Evolutionary conservation across 1,140 invertebrate species (phyloP).

Genomic region (Brachionus sp.): DNA sequence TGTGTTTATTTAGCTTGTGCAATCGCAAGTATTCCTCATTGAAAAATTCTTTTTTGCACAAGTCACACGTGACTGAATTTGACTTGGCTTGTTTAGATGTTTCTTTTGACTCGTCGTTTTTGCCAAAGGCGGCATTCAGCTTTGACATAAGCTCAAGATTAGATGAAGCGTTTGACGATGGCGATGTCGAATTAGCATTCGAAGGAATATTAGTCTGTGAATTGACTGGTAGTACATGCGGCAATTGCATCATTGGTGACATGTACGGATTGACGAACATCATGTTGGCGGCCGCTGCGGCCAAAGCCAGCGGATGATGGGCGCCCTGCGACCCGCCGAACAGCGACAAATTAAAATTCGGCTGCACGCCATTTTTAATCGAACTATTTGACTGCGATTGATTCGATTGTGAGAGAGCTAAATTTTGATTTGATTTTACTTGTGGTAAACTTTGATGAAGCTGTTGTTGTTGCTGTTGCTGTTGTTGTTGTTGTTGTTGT

Average conservation of each 20-base stretch:
- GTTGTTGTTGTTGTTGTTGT: neutral
- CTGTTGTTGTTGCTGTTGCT: neutral
- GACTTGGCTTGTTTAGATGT: neutral
- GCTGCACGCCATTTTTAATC: neutral
- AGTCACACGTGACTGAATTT: constrained; percentile 1
- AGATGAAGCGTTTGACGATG: neutral
- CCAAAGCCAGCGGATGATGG: constrained; percentile 19
- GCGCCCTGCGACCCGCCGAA: neutral
- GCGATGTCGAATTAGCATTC: neutral
- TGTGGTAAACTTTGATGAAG: too few species aligned
- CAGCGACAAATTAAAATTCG: constrained; percentile 21
- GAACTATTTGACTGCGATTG: neutral
- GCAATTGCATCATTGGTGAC: constrained; percentile 44
- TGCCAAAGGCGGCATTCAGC: neutral
- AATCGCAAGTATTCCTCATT: constrained; percentile 28
- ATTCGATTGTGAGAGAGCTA: too few species aligned
- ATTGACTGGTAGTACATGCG: constrained; percentile 11
- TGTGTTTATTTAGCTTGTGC: constrained; percentile 36
- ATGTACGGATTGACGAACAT: constrained; percentile 46
- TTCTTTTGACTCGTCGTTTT: neutral
- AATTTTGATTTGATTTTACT: neutral
- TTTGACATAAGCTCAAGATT: neutral
- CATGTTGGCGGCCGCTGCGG: constrained; percentile 37
- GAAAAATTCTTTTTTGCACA: constrained; percentile 46
- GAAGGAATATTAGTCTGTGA: neutral